Base-by-base conservation (phyloP, 1,140 invertebrate species). In the Hestina assimilis region DNA sequence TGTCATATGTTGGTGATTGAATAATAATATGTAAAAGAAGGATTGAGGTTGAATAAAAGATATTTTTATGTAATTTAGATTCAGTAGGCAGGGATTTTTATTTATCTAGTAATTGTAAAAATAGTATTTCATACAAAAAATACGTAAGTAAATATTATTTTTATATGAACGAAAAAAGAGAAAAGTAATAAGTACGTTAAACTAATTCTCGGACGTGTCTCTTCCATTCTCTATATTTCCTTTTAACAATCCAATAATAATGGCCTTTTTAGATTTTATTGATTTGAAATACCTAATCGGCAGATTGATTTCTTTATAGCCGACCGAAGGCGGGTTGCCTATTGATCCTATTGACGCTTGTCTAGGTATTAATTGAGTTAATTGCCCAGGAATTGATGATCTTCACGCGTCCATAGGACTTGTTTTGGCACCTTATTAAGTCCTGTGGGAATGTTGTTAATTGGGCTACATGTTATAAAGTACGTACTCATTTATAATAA, bases 271-370 rank as follows among this genome's bases (percentile, higher is more conserved):
- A 71, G 69, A 82, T 84, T 86, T 87, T 86, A 87, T 87, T 84
- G 84, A 86, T 87, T 87, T 79, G 79, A 83, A 86, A 86, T 84
- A 85, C 80, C 84, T 83, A 86, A 86, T 84, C 70, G 66, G 54
- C 70, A 84, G 84, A 87, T 87, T 84, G 81, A 86, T 87, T 85
- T 87, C 82, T 86, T 87, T 87, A 86, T 84, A 83, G 81, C 77
- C 68, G 52, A 57, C 65, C 71, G 74, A 72, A 69, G 72, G 67
- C 72, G 68, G 69, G 69, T 46, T 60, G 72, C 69, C 67, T 79
- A 73, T 75, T 78, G 72, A 74, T 79, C 74, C 65, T 79, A 78
- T 79, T 72, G 76, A 79, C 64, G 79, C 69, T 87, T 78, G 79
- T 87, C 72, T 79, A 75, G 55, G 59, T 66, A 79, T 78, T 79